Evolutionary conservation across 2,797 vertebrate species (phyloP).

Genomic region (Sebastes steindachneri): DNA sequence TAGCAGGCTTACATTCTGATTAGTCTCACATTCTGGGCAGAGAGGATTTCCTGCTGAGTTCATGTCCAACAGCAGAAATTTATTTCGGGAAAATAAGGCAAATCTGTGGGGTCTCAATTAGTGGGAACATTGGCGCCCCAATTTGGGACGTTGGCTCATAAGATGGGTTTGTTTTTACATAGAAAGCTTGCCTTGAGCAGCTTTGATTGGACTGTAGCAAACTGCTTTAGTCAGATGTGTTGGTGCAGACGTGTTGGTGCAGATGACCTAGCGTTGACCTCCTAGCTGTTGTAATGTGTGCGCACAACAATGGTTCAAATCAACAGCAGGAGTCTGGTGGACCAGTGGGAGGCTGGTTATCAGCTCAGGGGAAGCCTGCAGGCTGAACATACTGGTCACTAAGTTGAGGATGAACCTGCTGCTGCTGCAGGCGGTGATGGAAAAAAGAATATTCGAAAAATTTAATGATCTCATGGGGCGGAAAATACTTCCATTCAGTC

Average conservation of each 20-base stretch:
- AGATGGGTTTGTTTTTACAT: conserved; percentile 20
- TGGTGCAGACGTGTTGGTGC: neutral
- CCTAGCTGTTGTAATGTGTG: neutral
- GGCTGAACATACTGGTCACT: conserved; percentile 32
- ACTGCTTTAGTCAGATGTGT: neutral
- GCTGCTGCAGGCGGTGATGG: neutral
- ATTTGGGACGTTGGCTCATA: neutral
- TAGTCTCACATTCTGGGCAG: conserved; percentile 10
- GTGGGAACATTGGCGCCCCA: neutral
- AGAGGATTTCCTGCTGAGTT: conserved; percentile 20
- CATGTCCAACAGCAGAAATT: conserved; percentile 4
- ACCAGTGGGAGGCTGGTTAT: conserved; percentile 32
- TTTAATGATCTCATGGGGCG: neutral
- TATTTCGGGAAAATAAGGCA: conserved; percentile 31
- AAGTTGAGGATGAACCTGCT: conserved; percentile 9
- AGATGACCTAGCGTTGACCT: conserved; percentile 33
- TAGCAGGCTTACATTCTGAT: conserved; percentile 16
- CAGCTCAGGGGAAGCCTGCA: conserved; percentile 48
- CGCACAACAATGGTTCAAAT: conserved; percentile 34
- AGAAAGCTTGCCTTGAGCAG: neutral
- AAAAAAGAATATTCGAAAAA: conserved; percentile 4
- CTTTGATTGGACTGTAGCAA: conserved; percentile 22
- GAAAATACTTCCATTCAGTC: neutral
- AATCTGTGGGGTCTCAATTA: conserved; percentile 65
- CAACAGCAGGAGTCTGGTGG: conserved; percentile 30